A percentile compares a stretch with the other conserved stretches of the same genome.
These are phyloP conservation scores for Adelosebastes latens DNA, from an alignment of 2,797 vertebrate species.

Conservation along the genomic window DNA sequence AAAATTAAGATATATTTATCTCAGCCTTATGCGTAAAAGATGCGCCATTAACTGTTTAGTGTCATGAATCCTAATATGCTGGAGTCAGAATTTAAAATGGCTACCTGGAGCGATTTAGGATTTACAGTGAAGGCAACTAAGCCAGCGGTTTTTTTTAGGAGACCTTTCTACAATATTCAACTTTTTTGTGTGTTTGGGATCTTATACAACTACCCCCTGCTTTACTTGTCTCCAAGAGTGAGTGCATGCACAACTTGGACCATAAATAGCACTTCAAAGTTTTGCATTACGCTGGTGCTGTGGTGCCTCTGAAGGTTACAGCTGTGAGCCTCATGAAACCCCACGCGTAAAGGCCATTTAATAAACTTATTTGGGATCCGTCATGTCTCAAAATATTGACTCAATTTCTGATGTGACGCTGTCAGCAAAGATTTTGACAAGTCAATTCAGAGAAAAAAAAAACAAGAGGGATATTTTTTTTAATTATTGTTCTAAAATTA, in stretches of 20 bases:
- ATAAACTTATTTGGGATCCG: conserved; percentile 72
- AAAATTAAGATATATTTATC: neutral
- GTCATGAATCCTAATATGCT: conserved; percentile 13
- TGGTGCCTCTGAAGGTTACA: conserved; percentile 67
- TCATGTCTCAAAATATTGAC: conserved; percentile 78
- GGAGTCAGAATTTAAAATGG: conserved; percentile 41
- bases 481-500: neutral
- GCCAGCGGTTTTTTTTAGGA: conserved; percentile 34
- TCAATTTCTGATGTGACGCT: conserved; percentile 72
- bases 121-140: conserved; percentile 38
- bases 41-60: conserved; percentile 16
- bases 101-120: conserved; percentile 36
- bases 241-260: conserved; percentile 59
- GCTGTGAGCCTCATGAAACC: conserved; percentile 66
- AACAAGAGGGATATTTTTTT: neutral
- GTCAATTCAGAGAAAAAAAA: conserved; percentile 63
- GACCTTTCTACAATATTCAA: conserved; percentile 28
- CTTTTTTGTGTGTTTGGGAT: conserved; percentile 33
- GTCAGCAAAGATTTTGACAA: conserved; percentile 72
- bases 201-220: conserved; percentile 35
- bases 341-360: conserved; percentile 69
- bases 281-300: conserved; percentile 66
- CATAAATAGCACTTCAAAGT: conserved; percentile 75
- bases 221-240: conserved; percentile 48
- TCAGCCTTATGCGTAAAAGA: conserved; percentile 2